Base-by-base conservation (phyloP, 2,113 vertebrate genomes). In the Neolamprologus modestus region DNA sequence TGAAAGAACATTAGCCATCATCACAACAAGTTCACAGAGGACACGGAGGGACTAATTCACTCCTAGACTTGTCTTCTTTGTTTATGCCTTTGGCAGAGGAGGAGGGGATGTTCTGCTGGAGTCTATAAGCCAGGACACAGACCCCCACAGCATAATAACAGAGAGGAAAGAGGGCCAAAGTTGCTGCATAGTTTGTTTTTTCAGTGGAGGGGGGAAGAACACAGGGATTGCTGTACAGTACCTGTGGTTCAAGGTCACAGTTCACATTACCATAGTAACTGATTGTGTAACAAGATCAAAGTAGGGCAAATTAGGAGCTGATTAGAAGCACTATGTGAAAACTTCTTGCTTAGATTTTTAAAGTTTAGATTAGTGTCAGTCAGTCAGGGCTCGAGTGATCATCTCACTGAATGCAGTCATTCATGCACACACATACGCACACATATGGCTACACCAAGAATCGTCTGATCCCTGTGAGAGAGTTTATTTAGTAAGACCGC, bases 391-490 rank as follows among this genome's bases (percentile, higher is more conserved):
- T 71, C 6, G 17, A 59, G 35, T 53, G 9, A 47, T 7, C 14
- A 47, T 3, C 71, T 19, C 50, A 66, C 6, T 42, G 55, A 63
- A 50, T 50, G 13, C 5, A 13, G 19, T 35, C 68, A 28, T 28
- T 47, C 68, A 76, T 3, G 40, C 35, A 42, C 3, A 35, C 61
- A 78, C 45, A 16, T 12, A 40, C 0, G 14, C 6, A 12, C 53
- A 54, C 0, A 57, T 21, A 81, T 26, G 21, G 81, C 71, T 84
- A 82, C 82, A 19, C 80, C 61, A n/a, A 35, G 92, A 88, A 92
- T 76, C 7, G 76, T 94, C 87, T 95, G 92, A 96, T 92, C 94
- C 87, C 83, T 53, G 35, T 82, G 52, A 81, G 84, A 87, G 85
- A 93, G 93, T 94, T 94, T 91, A 92, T 94, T 59, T 59, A 9